Conservation (phyloP, 2,113 vertebrate species). For the Naja naja region DNA sequence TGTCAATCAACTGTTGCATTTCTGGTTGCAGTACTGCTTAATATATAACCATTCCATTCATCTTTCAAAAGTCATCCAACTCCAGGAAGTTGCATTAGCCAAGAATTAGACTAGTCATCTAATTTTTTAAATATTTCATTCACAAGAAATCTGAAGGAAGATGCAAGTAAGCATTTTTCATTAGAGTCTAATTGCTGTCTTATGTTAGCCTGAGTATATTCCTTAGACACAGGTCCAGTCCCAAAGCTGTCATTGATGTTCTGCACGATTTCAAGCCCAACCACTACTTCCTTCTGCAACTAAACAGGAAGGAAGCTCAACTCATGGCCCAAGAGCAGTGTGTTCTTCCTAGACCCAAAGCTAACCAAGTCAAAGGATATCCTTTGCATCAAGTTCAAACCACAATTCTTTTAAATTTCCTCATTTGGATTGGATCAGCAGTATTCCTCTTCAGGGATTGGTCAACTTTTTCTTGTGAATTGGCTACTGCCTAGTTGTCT, state of each 20-base stretch:
- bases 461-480: not conserved
- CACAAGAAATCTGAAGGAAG: not conserved
- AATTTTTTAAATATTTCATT: not conserved
- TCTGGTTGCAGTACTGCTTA: not conserved
- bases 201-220: not conserved
- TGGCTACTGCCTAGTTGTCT: not conserved
- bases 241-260: not conserved
- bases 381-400: not conserved
- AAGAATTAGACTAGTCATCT: not conserved
- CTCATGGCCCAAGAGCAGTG: not conserved
- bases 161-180: not conserved
- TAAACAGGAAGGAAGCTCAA: constrained; percentile 22
- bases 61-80: not conserved
- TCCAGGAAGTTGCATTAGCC: not conserved
- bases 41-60: not conserved
- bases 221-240: no score
- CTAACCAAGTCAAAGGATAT: not conserved
- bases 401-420: not conserved
- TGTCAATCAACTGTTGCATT: not conserved
- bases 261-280: not conserved
- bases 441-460: not conserved
- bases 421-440: not conserved
- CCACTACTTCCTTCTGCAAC: not conserved
- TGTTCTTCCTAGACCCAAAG: not conserved
- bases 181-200: not conserved